Evolutionary conservation across 2,888 invertebrate genomes (phyloP).

Genomic region (Amblyjoppa proteus): DNA sequence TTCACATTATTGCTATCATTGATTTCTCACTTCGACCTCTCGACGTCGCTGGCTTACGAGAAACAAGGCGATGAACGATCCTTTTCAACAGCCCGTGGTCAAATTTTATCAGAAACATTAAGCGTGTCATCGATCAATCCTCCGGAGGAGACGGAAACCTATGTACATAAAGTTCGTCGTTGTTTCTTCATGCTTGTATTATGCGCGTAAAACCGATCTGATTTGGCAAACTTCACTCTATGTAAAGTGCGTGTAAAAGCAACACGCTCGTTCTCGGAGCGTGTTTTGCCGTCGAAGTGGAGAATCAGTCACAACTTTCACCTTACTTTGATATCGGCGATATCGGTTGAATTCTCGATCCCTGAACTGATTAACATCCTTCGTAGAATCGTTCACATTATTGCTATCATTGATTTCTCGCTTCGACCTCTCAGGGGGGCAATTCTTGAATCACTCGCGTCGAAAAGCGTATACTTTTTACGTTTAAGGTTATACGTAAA

Average conservation of each 20-base stretch:
- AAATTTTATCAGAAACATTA: too few species aligned
- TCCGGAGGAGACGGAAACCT: too few species aligned
- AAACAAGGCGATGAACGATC: neutral
- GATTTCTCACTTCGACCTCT: too few species aligned
- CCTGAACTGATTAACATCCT: neutral
- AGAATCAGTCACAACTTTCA: too few species aligned
- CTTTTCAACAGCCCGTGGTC: too few species aligned
- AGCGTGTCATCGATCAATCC: too few species aligned
- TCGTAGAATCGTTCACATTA: neutral
- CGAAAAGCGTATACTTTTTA: too few species aligned
- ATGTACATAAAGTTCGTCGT: neutral
- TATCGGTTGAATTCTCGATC: neutral
- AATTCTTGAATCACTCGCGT: too few species aligned
- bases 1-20: neutral
- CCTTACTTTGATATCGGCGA: too few species aligned
- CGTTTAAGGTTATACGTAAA: too few species aligned
- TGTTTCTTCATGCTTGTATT: neutral
- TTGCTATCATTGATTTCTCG: neutral
- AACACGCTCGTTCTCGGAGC: neutral
- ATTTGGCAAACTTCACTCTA: neutral
- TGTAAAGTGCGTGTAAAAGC: neutral
- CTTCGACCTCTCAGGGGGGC: too few species aligned
- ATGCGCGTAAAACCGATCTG: neutral
- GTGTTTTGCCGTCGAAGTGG: too few species aligned
- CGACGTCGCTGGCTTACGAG: neutral